Evolutionary conservation across 1,140 invertebrate genomes (phyloP), one percentile per base, ranked within the genome.

Genomic region (Sipha flava): DNA sequence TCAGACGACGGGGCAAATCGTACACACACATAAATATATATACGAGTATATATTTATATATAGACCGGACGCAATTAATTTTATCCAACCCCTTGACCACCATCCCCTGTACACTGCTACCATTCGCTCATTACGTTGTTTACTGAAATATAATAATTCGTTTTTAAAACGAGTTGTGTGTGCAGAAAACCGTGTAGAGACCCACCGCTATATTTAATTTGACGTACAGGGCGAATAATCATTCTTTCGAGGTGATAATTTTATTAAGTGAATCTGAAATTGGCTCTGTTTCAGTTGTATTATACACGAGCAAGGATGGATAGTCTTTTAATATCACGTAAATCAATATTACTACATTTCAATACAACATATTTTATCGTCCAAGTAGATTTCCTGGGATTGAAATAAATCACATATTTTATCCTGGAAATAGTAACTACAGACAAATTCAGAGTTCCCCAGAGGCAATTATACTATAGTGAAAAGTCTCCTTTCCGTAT

Each of bases 11-110:
- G 49, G 49, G 73, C 52, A 77, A 77, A 57, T 57, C 52, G 73
- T 77, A 77, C 34, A 70, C 9, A 45, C 23, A 18, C 66, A 29
- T 23, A 47, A 4, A 45, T 47, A 47, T 21, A 64, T 64, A 62
- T 62, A 31, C 16, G 31, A 5, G 47, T 72, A 21, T 26, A 47
- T 70, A 43, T 40, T 40, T 29, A 29, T 47, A 23, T 75, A 75
- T 57, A 16, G 72, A 37, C 29, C 73, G 73, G 49, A 77, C 52
- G 73, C 73, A 54, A 77, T 77, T 77, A 77, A 77, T 77, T 77
- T 77, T n/a, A 59, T 52, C 49, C 49, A 34, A 49, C 70, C 70
- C 70, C 70, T 73, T 68, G 64, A 68, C 64, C 64, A 21, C 37
- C 47, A 2, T 18, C 21, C 21, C 14, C 18, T 68, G 31, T 10